Conservation (phyloP, 2,797 vertebrate species). For the Rhinophrynus dorsalis region DNA sequence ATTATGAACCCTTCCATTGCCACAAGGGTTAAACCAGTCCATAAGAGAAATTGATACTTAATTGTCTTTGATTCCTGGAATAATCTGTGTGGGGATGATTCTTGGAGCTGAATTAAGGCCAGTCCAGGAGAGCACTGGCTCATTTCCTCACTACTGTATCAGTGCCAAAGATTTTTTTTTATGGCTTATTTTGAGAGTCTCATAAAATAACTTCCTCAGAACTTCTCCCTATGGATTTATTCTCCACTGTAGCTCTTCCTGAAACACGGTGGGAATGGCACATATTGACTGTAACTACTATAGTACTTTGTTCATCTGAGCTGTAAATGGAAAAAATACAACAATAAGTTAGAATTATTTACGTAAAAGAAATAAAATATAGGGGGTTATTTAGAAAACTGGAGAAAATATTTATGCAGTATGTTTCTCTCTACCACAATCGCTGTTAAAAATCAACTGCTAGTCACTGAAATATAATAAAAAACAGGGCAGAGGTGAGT, state of each 20-base stretch:
- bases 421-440: too few relatives aligned
- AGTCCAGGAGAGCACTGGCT: constrained; percentile 37
- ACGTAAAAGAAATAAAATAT: too few relatives aligned
- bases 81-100: constrained; percentile 30
- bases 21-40: constrained; percentile 1
- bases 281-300: not conserved
- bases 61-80: constrained; percentile 30
- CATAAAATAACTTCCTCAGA: constrained; percentile 45
- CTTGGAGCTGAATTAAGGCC: constrained; percentile 31
- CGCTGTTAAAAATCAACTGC: too few relatives aligned
- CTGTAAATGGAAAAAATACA: not conserved
- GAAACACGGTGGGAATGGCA: constrained; percentile 30
- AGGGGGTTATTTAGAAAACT: too few relatives aligned
- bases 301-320: not conserved
- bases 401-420: too few relatives aligned
- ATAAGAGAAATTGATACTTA: constrained; percentile 9
- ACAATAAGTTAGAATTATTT: too few relatives aligned
- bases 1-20: not conserved
- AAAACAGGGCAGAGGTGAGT: too few relatives aligned
- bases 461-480: too few relatives aligned
- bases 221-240: constrained; percentile 23
- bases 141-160: constrained; percentile 11
- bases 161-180: constrained; percentile 28
- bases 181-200: constrained; percentile 36
- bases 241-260: constrained; percentile 26